Evolutionary conservation across 2,113 vertebrate species (phyloP).

Genomic region (Tragelaphus buxtoni): DNA sequence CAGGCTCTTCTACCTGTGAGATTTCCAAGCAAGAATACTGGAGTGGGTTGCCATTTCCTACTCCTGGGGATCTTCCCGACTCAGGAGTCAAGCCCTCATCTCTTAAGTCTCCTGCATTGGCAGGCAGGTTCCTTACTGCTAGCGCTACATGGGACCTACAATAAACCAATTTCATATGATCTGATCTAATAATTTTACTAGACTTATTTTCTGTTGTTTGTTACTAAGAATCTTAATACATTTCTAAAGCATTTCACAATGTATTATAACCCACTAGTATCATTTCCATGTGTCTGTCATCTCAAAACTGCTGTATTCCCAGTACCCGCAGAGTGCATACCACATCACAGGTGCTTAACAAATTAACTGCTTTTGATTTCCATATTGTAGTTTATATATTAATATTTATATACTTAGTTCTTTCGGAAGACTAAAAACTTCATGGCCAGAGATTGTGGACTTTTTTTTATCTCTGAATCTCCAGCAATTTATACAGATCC

Average conservation of each 20-base stretch:
- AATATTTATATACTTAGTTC: not conserved
- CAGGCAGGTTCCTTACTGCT: not conserved
- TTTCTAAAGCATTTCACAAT: not conserved
- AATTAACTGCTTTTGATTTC: not conserved
- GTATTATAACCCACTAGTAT: not conserved
- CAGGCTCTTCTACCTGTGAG: not conserved
- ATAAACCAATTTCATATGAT: not conserved
- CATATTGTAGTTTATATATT: not conserved
- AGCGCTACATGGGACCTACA: not conserved
- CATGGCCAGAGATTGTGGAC: not conserved
- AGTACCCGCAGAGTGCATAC: not conserved
- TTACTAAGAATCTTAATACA: not conserved
- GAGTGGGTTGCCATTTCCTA: not conserved
- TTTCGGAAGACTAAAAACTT: not conserved
- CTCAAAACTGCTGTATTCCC: not conserved
- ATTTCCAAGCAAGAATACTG: not conserved
- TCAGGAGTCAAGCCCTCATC: not conserved
- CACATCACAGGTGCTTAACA: not conserved
- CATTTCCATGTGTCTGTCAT: not conserved
- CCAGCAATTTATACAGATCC: not conserved
- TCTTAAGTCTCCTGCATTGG: not conserved
- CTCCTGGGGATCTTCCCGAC: not conserved
- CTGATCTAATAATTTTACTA: not conserved
- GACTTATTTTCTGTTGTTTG: not conserved
- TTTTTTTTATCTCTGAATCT: not conserved